Base-by-base conservation (phyloP, 2,113 vertebrate genomes). In the Melozone crissalis region DNA sequence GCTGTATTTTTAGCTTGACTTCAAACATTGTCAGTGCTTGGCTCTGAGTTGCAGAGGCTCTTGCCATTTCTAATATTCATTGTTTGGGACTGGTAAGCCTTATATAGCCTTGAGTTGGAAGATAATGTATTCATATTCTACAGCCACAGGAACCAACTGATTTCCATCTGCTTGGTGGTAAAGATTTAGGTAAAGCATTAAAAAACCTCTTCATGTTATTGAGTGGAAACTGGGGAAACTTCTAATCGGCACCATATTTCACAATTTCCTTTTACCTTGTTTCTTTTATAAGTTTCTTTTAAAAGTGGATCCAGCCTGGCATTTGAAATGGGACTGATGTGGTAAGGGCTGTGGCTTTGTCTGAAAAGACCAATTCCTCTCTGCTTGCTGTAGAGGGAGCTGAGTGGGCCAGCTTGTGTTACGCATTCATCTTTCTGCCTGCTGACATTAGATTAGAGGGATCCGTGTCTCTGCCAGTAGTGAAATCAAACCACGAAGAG, bases 1-100 rank as follows among this genome's bases (percentile, higher is more conserved):
- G 7, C 51, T 84, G 24, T 96, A 88, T 93, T 94, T 97, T 95
- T 93, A 94, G 82, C 84, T 83, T 77, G 62, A 80, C 59, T 93
- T 96, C 67, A 91, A n/a, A 94, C 43, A 27, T 91, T 30, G 27
- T 74, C 87, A 90, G 81, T 80, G 61, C 59, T 97, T 94, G 84
- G 75, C 90, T 95, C 82, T 51, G 33, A 88, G 69, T 55, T 86
- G 72, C 79, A 84, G 63, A 71, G 59, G 43, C 67, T 77, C 18
- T 92, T 91, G 84, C 52, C 67, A 61, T 96, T 92, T 91, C 71
- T 90, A 51, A 80, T 74, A 73, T 71, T 94, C 87, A 59, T 90
- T 88, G 67, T 90, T 87, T 94, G 78, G 41, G 55, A 77, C 39
- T 93, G 63, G 51, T 68, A 82, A 81, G 82, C 88, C 82, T 93